Conservation (phyloP, 2,888 invertebrate species). For the Stenotaenia linearis region DNA sequence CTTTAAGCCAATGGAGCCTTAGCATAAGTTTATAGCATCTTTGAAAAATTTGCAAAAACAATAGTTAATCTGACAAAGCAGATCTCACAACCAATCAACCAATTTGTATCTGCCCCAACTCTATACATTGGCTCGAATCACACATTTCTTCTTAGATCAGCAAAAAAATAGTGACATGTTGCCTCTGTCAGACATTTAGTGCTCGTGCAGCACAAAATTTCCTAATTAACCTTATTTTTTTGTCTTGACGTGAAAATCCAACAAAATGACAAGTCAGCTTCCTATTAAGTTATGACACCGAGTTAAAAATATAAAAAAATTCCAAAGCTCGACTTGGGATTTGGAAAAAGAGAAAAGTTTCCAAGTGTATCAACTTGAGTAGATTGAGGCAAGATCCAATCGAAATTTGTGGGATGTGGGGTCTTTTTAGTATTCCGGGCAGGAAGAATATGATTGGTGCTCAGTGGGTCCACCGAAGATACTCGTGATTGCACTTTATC, state of each 20-base stretch:
- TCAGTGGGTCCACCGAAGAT: slow-evolving; percentile 15
- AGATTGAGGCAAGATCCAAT: slow-evolving; percentile 19
- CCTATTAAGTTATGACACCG: slow-evolving; percentile 7
- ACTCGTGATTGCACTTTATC: slow-evolving; percentile 19
- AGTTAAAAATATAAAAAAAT: not conserved
- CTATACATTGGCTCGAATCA: not conserved
- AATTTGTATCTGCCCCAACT: not conserved
- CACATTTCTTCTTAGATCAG: not conserved
- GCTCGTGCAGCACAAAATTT: not conserved
- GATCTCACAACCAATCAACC: not conserved
- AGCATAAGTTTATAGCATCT: too few species aligned
- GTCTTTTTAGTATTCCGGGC: slow-evolving; percentile 7
- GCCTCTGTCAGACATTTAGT: not conserved
- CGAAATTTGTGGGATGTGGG: slow-evolving; percentile 11
- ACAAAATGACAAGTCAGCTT: slow-evolving; percentile 13
- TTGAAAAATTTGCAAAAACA: not conserved
- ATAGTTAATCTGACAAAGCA: not conserved
- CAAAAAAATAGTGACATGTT: not conserved
- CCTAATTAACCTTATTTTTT: not conserved
- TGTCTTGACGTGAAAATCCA: slow-evolving; percentile 14
- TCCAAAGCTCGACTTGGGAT: slow-evolving; percentile 2
- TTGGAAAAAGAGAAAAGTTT: slow-evolving; percentile 2
- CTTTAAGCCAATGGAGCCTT: not conserved
- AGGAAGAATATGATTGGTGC: slow-evolving; percentile 19
- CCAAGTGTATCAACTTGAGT: slow-evolving; percentile 9